Evolutionary conservation across 2,113 vertebrate species (phyloP).

Genomic region (Gambusia affinis): DNA sequence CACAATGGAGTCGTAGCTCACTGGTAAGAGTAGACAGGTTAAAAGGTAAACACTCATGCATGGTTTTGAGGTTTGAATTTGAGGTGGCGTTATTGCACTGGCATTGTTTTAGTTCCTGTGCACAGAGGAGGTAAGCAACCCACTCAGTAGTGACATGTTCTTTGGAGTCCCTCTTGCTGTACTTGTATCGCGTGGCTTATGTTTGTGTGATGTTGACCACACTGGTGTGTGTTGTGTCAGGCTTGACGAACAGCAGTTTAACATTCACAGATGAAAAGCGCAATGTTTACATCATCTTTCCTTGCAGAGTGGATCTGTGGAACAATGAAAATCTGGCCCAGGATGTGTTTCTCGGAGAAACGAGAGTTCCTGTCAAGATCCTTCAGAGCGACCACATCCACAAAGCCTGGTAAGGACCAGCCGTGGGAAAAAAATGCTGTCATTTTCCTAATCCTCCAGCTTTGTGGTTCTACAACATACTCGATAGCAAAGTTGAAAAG

Average conservation of each 20-base stretch:
- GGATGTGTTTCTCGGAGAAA: slow-evolving; percentile 95
- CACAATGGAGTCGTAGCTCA: slow-evolving; percentile 69
- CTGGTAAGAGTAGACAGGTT: slow-evolving; percentile 70
- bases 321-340: slow-evolving; percentile 96
- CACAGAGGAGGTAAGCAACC: slow-evolving; percentile 44
- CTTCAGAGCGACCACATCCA: slow-evolving; percentile 87
- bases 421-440: not conserved
- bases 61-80: slow-evolving; percentile 73
- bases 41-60: slow-evolving; percentile 73
- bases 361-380: slow-evolving; percentile 92
- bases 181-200: slow-evolving; percentile 13
- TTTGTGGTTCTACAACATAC: too few species aligned
- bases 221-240: not conserved
- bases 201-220: slow-evolving; percentile 23
- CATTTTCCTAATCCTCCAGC: not conserved
- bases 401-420: slow-evolving; percentile 89
- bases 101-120: slow-evolving; percentile 28
- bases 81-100: slow-evolving; percentile 73
- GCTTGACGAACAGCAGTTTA: not conserved
- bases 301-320: slow-evolving; percentile 93
- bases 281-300: slow-evolving; percentile 14
- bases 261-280: not conserved
- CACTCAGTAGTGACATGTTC: slow-evolving; percentile 2
- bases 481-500: too few species aligned
- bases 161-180: slow-evolving; percentile 6